Evolutionary conservation across 2,888 invertebrate genomes (phyloP).

Genomic region (Shargacucullia verbasci): DNA sequence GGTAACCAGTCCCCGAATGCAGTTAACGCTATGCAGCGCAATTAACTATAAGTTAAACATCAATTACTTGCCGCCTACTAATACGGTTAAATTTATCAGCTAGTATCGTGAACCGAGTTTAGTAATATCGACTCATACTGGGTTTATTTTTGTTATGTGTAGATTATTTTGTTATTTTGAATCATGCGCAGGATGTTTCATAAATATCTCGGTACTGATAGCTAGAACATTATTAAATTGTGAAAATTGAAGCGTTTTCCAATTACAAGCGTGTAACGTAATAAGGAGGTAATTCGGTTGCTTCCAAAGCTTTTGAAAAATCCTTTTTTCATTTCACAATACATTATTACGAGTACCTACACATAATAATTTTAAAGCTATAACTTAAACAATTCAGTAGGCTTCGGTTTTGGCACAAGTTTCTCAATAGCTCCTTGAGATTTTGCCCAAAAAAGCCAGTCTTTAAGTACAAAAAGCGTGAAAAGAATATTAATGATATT

Average conservation of each 20-base stretch:
- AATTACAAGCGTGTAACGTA: no score
- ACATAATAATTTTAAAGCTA: background rate
- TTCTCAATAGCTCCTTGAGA: constrained; percentile 9
- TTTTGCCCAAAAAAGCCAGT: background rate
- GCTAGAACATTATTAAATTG: no score
- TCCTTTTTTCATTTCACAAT: background rate
- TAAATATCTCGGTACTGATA: no score
- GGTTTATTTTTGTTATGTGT: constrained; percentile 11
- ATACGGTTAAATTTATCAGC: constrained; percentile 30
- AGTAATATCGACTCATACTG: constrained; percentile 6
- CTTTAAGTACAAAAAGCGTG: constrained; percentile 7
- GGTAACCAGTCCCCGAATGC: constrained; percentile 27
- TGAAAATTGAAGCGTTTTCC: no score
- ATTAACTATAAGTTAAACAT: constrained; percentile 41
- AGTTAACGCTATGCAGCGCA: constrained; percentile 39
- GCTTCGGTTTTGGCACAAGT: background rate
- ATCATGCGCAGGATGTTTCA: no score
- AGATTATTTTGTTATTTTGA: no score
- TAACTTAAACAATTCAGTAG: background rate
- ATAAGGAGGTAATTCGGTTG: background rate
- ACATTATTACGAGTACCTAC: no score
- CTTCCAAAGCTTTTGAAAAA: constrained; percentile 1
- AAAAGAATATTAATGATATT: constrained; percentile 30
- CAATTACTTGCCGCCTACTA: constrained; percentile 35
- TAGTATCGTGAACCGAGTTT: constrained; percentile 12